Percentiles rank a stretch among this genome's conserved stretches.
Conservation (phyloP, 2,113 vertebrate species). For the Butastur rufipennis region DNA sequence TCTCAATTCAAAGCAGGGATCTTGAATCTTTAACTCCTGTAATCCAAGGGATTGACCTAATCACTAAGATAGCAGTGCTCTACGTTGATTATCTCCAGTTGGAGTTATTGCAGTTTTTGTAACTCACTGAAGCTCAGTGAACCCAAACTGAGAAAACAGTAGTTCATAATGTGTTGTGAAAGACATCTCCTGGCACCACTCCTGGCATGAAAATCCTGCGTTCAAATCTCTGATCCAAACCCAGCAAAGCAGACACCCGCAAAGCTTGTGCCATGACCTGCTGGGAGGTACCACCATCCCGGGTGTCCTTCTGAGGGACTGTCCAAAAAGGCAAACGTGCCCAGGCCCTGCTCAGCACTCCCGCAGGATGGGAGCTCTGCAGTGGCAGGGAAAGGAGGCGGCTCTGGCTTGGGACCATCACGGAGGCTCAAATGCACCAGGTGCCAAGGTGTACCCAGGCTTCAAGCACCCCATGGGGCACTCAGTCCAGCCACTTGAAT, state of each 20-base stretch:
- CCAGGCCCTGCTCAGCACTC: background rate
- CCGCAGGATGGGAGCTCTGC: fast-evolving
- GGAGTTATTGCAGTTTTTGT: background rate
- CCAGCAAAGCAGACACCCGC: background rate
- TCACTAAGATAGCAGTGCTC: background rate
- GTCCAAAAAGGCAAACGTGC: background rate
- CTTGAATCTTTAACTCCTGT: background rate
- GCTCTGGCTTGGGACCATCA: fast-evolving
- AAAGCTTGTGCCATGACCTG: background rate
- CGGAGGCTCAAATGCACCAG: background rate
- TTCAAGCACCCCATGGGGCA: background rate
- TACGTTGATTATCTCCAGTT: background rate
- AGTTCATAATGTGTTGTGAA: background rate
- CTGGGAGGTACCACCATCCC: background rate
- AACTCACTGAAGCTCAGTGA: background rate
- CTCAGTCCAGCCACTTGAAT: background rate
- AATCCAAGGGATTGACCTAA: background rate
- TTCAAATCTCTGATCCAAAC: background rate
- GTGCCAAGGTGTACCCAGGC: background rate
- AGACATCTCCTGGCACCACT: background rate
- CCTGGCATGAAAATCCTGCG: background rate
- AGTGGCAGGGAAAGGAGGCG: fast-evolving
- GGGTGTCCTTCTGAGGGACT: background rate
- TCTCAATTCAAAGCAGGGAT: background rate
- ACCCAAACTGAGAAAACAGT: background rate